Evolutionary conservation across 2,888 invertebrate species (phyloP), one percentile per base, ranked within the genome.

Genomic region (Quadroppia sp.): DNA sequence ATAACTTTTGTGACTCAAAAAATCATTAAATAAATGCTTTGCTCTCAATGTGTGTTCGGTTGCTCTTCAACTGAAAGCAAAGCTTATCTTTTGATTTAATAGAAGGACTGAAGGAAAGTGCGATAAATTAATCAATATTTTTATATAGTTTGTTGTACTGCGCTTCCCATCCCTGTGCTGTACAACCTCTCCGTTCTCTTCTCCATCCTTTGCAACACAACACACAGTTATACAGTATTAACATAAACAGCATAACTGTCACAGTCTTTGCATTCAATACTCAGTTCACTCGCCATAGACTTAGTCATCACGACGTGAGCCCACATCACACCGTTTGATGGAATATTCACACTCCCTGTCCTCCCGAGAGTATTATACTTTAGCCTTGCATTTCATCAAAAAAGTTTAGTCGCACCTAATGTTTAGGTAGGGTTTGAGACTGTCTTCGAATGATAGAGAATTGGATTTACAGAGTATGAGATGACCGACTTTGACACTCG

Each of bases 101-200:
- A 59, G 28, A 59, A 23, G 59, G 59, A 59, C 59, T 59, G 7
- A 28, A 59, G 28, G 9, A 59, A 59, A 59, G 59, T 32, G 20
- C 11, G 59, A 59, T 59, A 59, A 59, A 59, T 59, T 59, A 59
- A 59, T 59, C 59, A 59, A 59, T 59, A 59, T 59, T 30, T 59
- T 59, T 4, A 23, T 15, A 59, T 17, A 32, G 3, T 7, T 13
- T 17, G 17, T 45, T 13, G 2, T n/a, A 15, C 17, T 45, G 6
- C 9, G 36, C 36, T 36, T 7, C 36, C 15, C 11, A 6, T 45
- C 2, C 45, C 45, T 13, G 45, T 11, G 2, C 11, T 45, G 45
- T 15, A 7, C 6, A 15, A 17, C 45, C 45, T 45, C 11, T 2
- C 45, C n/a, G n/a, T n/a, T n/a, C n/a, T n/a, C n/a, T n/a, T n/a